A percentile compares a stretch with the other conserved stretches of the same genome.
Conservation (phyloP, 2,797 vertebrate species). For the Chromis chromis region DNA sequence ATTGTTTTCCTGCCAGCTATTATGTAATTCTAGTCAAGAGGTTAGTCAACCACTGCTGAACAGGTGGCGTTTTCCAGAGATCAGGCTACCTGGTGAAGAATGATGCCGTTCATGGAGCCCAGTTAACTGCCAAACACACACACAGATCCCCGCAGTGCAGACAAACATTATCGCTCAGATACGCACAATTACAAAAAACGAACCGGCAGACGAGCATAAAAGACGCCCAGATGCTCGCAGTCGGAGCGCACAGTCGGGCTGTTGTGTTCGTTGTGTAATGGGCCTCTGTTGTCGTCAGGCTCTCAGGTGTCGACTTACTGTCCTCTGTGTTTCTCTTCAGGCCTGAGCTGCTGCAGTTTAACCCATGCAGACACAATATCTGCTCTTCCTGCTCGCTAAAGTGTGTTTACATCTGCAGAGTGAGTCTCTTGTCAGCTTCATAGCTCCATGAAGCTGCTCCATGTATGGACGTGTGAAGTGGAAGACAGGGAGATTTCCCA, state of each 20-base stretch:
- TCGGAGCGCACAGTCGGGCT: slow-evolving; percentile 41
- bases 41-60: slow-evolving; percentile 12
- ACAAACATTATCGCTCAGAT: slow-evolving; percentile 23
- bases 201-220: slow-evolving; percentile 29
- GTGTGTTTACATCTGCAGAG: not conserved
- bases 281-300: slow-evolving; percentile 16
- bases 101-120: slow-evolving; percentile 9
- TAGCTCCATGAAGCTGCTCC: not conserved
- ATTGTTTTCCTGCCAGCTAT: slow-evolving; percentile 10
- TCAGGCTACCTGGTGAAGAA: slow-evolving; percentile 46
- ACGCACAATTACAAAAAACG: slow-evolving; percentile 25
- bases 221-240: slow-evolving; percentile 11
- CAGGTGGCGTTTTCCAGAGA: slow-evolving; percentile 56
- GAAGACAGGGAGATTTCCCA: not conserved
- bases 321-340: slow-evolving; percentile 27
- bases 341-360: slow-evolving; percentile 26
- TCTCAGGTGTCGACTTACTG: slow-evolving; percentile 60
- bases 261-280: slow-evolving; percentile 54
- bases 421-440: not conserved
- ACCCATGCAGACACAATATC: slow-evolving; percentile 7
- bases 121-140: slow-evolving; percentile 13
- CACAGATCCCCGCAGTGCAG: slow-evolving; percentile 34
- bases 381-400: slow-evolving; percentile 3
- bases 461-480: not conserved
- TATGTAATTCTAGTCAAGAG: slow-evolving; percentile 22